Evolutionary conservation across 1,140 invertebrate species (phyloP), one percentile per base, ranked within the genome.

Genomic region (Meloidogyne floridensis): DNA sequence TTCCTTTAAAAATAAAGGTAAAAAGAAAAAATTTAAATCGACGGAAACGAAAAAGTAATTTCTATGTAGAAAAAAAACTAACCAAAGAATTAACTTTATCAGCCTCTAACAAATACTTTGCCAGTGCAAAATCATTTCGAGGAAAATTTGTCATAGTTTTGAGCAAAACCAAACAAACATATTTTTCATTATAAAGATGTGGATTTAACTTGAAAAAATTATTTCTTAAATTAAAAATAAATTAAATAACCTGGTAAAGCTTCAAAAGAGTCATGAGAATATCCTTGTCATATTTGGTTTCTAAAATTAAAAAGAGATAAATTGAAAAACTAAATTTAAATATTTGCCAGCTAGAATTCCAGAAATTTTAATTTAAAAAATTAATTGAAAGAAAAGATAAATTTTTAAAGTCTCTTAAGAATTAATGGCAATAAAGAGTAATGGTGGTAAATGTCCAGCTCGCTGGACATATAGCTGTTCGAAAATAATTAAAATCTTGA

Each of bases 121-220:
- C 88, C 13, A 89, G 77, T 13, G 89, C 86, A 74, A 85, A 89
- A 75, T 89, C 88, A 77, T 86, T 88, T 13, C 87, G 78, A 11
- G 88, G 88, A 75, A 89, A 85, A 5, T 88, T 88, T 84, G 87
- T 89, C 84, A 90, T 82, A 10, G 88, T 90, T 72, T 89, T 89
- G 11, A 89, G 80, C 6, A 89, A 81, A 43, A 89, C 79, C 15
- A 85, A 77, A n/a, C 83, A 74, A 53, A 88, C 88, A 20, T 84
- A 78, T 43, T 74, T 20, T 72, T 89, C 88, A 69, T 88, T 88
- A 87, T 89, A 88, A 10, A 79, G 77, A 5, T 65, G 13, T 10
- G 77, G 77, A 47, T 79, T 79, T 43, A 79, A n/a, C 87, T 89
- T 51, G 70, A 84, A 75, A 81, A 87, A 42, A 73, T 9, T 32